Conservation (phyloP, 2,888 invertebrate species). For the Nomada ruficornis region DNA sequence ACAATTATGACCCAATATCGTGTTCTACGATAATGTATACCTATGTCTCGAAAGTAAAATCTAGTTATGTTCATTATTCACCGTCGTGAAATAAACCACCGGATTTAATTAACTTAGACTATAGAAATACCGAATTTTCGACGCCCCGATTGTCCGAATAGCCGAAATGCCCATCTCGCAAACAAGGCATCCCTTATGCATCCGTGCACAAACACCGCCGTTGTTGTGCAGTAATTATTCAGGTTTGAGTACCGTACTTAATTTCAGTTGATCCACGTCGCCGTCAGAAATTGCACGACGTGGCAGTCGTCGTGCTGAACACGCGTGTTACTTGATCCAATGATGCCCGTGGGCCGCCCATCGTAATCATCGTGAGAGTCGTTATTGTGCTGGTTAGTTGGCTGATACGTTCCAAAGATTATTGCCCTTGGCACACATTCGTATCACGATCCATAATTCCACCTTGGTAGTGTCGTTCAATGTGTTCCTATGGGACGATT, state of each 20-base stretch:
- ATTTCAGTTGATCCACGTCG: constrained; percentile 30
- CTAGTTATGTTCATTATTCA: too few species aligned
- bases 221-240: neutral
- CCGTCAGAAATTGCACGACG: constrained; percentile 22
- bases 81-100: neutral
- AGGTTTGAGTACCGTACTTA: constrained; percentile 12
- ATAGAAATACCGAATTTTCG: neutral
- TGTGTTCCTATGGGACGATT: neutral
- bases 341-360: constrained; percentile 10
- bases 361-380: constrained; percentile 42
- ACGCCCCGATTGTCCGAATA: neutral
- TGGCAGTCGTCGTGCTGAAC: constrained; percentile 21
- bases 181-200: neutral
- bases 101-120: neutral
- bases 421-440: constrained; percentile 53
- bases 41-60: too few species aligned
- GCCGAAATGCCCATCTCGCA: neutral
- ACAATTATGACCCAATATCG: too few species aligned
- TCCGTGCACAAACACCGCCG: neutral
- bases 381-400: constrained; percentile 26
- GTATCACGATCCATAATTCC: neutral
- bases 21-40: too few species aligned
- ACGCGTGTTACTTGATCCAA: constrained; percentile 41
- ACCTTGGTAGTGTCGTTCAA: neutral
- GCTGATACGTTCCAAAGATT: constrained; percentile 39